Evolutionary conservation across 1,140 invertebrate species (phyloP).

Genomic region (Ridgeia piscesae): DNA sequence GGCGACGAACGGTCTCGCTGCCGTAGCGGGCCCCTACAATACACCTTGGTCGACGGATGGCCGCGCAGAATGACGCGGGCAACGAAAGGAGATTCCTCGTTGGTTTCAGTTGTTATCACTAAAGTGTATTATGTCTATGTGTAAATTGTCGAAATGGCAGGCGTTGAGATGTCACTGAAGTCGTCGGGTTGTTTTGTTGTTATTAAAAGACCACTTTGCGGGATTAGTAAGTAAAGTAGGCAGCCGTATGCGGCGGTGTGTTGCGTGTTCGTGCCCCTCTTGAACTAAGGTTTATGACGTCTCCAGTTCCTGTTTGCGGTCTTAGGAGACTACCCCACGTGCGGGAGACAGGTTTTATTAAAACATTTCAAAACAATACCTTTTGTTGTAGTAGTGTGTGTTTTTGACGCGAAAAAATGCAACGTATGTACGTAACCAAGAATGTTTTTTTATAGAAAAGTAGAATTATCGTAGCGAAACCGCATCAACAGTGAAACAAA

Average conservation of each 20-base stretch:
- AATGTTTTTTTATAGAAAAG: no score
- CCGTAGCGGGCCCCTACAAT: not conserved
- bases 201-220: not conserved
- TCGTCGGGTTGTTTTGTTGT: not conserved
- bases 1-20: not conserved
- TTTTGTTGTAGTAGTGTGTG: not conserved
- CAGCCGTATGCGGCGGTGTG: not conserved
- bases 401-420: no score
- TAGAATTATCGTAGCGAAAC: no score
- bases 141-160: not conserved
- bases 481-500: no score
- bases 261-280: not conserved
- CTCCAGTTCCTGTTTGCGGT: not conserved
- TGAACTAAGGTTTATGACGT: not conserved
- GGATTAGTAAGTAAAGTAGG: not conserved
- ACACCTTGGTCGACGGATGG: not conserved
- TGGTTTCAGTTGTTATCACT: not conserved
- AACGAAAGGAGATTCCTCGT: not conserved
- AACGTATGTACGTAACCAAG: no score
- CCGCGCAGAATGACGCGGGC: not conserved
- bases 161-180: not conserved
- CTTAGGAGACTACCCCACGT: no score
- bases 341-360: not conserved
- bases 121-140: not conserved
- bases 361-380: no score